These are phyloP conservation scores for Eupithecia tripunctaria DNA, from an alignment of 2,888 invertebrate species.

Conservation along the genomic window DNA sequence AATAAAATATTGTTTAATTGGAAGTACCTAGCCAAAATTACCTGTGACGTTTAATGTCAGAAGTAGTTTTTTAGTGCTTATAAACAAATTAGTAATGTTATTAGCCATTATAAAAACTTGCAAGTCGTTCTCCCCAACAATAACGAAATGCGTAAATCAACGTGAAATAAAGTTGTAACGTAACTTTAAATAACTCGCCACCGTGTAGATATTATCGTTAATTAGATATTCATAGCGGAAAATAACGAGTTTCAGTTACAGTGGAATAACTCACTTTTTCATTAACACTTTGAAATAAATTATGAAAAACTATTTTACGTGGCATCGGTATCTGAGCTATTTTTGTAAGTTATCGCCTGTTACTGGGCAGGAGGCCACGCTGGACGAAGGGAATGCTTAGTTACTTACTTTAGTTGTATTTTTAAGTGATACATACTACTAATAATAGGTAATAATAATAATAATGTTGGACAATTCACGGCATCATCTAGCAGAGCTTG, in stretches of 20 bases:
- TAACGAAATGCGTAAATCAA: constrained; percentile 39
- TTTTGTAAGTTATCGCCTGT: constrained; percentile 10
- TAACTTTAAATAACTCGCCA: constrained; percentile 40
- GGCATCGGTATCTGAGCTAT: constrained; percentile 17
- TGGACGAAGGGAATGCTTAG: neutral
- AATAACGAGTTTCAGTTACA: constrained; percentile 38
- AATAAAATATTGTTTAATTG: neutral
- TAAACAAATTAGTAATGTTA: neutral
- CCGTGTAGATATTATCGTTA: constrained; percentile 44
- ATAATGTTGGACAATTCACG: no score
- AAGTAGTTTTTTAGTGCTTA: neutral
- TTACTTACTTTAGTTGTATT: neutral
- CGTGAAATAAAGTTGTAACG: constrained; percentile 35
- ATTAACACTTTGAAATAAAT: constrained; percentile 18
- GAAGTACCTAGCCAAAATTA: neutral
- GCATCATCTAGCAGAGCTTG: no score
- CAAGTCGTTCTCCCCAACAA: constrained; percentile 9
- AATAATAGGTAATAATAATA: no score
- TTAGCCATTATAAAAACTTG: constrained; percentile 4
- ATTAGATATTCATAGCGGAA: constrained; percentile 42
- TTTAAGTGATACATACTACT: no score
- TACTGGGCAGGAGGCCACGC: neutral
- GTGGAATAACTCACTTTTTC: constrained; percentile 28
- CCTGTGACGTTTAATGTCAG: neutral
- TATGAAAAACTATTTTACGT: constrained; percentile 21